These are phyloP conservation scores for Atopsyche davidsoni DNA, from an alignment of 1,140 invertebrate genomes.

Conservation along the genomic window DNA sequence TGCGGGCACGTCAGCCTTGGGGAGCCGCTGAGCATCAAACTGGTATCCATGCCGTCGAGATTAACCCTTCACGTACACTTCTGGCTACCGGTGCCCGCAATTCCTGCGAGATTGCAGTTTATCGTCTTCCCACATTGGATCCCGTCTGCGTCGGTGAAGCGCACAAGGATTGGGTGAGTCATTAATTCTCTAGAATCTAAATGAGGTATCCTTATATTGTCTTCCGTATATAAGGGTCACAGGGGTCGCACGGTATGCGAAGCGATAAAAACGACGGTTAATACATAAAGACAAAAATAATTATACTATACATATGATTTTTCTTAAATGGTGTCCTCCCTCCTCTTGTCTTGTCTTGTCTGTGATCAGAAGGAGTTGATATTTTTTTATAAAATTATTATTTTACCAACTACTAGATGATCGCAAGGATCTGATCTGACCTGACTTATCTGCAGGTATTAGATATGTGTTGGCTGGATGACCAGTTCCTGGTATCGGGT, in stretches of 20 bases:
- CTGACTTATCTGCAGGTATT: constrained; percentile 61
- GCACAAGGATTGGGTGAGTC: constrained; percentile 82
- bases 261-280: too few relatives aligned
- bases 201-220: too few relatives aligned
- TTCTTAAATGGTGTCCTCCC: too few relatives aligned
- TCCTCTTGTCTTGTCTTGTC: too few relatives aligned
- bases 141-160: constrained; percentile 93
- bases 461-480: constrained; percentile 94
- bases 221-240: too few relatives aligned
- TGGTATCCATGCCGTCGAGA: constrained; percentile 89
- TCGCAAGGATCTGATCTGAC: too few relatives aligned
- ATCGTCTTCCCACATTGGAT: constrained; percentile 86
- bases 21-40: constrained; percentile 63
- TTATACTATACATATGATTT: too few relatives aligned
- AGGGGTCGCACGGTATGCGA: too few relatives aligned
- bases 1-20: constrained; percentile 57
- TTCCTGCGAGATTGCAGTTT: constrained; percentile 89
- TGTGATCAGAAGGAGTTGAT: too few relatives aligned
- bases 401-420: too few relatives aligned
- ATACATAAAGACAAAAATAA: too few relatives aligned
- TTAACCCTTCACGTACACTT: constrained; percentile 87
- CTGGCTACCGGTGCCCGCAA: constrained; percentile 89
- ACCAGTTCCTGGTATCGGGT: constrained; percentile 90
- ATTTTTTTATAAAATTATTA: too few relatives aligned
- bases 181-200: constrained; percentile 1